Conservation (phyloP, 2,888 invertebrate species). For the Idaea aversata region DNA sequence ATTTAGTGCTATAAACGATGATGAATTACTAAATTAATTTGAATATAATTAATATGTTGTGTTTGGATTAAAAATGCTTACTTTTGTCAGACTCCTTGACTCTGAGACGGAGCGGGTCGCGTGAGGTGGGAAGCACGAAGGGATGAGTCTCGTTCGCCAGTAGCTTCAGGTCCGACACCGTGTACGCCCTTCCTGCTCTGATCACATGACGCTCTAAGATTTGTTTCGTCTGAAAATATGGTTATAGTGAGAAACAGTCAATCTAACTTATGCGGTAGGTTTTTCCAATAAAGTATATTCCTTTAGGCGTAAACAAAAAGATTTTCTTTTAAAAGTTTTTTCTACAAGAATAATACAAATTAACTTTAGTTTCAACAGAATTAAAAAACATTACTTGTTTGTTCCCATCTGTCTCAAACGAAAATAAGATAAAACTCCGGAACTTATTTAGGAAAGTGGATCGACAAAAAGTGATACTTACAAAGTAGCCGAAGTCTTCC, state of each 20-base stretch:
- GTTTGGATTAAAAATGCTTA: constrained; percentile 40
- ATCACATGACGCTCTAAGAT: constrained; percentile 94
- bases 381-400: background rate
- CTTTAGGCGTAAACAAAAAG: too few species aligned
- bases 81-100: constrained; percentile 88
- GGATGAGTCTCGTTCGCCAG: constrained; percentile 84
- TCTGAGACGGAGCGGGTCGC: constrained; percentile 86
- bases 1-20: too few species aligned
- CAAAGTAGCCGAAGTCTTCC: constrained; percentile 89
- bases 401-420: background rate
- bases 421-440: constrained; percentile 8
- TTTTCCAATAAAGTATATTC: background rate
- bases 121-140: constrained; percentile 84
- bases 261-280: background rate
- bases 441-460: background rate
- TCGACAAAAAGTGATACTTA: constrained; percentile 53
- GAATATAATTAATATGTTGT: too few species aligned
- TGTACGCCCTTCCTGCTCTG: constrained; percentile 87
- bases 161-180: constrained; percentile 88
- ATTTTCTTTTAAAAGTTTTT: too few species aligned
- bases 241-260: background rate
- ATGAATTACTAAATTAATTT: too few species aligned
- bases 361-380: background rate
- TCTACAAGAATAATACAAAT: background rate
- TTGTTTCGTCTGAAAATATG: constrained; percentile 84